phyloP scores from a whole-genome alignment of 1,140 invertebrate species.

The Papilio xuthus region DNA sequence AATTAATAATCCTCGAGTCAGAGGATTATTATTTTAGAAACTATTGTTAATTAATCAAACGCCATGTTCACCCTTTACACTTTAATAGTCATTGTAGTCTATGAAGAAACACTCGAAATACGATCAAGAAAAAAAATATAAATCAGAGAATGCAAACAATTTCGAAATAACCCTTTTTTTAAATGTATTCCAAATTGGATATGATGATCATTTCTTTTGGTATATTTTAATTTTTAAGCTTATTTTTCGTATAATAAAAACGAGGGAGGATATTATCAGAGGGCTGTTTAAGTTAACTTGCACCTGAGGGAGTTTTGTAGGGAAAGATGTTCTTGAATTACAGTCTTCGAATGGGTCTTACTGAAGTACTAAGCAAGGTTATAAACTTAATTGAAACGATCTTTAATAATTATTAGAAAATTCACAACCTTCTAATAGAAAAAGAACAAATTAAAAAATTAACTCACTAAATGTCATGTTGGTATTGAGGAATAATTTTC shows the following conservation, averaged over 20 bases:
- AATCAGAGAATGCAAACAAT: too few species aligned
- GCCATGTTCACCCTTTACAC: not conserved
- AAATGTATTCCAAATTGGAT: not conserved
- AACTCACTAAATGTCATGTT: not conserved
- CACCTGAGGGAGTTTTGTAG: slow-evolving; percentile 8
- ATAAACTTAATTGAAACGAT: slow-evolving; percentile 53
- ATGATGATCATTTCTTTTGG: not conserved
- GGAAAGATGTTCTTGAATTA: slow-evolving; percentile 34
- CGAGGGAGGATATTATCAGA: slow-evolving; percentile 18
- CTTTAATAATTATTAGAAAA: not conserved
- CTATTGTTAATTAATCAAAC: not conserved
- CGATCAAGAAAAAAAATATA: not conserved
- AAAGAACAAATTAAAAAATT: not conserved
- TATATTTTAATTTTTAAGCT: slow-evolving; percentile 1
- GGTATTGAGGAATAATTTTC: too few species aligned
- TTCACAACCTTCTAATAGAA: not conserved
- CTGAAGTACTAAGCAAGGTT: slow-evolving; percentile 38
- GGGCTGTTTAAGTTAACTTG: slow-evolving; percentile 21
- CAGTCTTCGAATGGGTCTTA: slow-evolving; percentile 39
- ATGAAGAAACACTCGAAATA: not conserved
- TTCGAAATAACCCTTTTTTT: not conserved
- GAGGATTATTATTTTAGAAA: not conserved
- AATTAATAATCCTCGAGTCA: slow-evolving; percentile 19
- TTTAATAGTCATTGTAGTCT: not conserved
- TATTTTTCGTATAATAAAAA: slow-evolving; percentile 16